A percentile compares a stretch with the other conserved stretches of the same genome.
Conservation (phyloP, 1,140 invertebrate species). For the Drosophila rufa region DNA sequence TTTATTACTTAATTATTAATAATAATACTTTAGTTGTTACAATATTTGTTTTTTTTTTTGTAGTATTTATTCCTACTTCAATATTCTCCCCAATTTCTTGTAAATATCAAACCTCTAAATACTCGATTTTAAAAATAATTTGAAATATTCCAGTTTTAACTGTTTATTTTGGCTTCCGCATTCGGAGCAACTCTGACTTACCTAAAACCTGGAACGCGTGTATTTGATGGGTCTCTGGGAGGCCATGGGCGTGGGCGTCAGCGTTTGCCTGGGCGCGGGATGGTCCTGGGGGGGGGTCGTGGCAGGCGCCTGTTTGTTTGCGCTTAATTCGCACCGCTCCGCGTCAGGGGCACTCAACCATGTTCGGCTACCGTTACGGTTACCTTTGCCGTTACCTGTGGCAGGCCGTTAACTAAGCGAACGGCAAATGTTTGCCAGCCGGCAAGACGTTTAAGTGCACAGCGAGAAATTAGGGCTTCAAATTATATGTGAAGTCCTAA, state of each 20-base stretch:
- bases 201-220: constrained; percentile 60
- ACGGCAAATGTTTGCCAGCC: constrained; percentile 77
- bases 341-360: constrained; percentile 68
- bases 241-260: constrained; percentile 21
- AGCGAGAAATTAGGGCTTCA: not conserved
- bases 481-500: too few relatives aligned
- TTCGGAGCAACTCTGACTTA: constrained; percentile 14
- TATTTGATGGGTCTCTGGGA: constrained; percentile 65
- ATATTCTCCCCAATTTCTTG: too few relatives aligned
- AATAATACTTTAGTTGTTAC: too few relatives aligned
- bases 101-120: too few relatives aligned
- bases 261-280: not conserved
- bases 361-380: constrained; percentile 61
- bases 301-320: constrained; percentile 59
- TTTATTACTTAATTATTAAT: too few relatives aligned
- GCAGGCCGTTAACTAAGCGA: constrained; percentile 80
- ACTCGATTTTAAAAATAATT: too few relatives aligned
- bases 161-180: not conserved
- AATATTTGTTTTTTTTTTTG: too few relatives aligned
- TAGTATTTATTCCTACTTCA: too few relatives aligned
- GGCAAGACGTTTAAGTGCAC: constrained; percentile 72
- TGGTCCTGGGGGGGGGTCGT: not conserved
- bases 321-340: constrained; percentile 46
- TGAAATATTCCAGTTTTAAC: too few relatives aligned
- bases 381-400: constrained; percentile 59